Evolutionary conservation across 2,888 invertebrate species (phyloP).

Genomic region (Pristionchus maxplancki): DNA sequence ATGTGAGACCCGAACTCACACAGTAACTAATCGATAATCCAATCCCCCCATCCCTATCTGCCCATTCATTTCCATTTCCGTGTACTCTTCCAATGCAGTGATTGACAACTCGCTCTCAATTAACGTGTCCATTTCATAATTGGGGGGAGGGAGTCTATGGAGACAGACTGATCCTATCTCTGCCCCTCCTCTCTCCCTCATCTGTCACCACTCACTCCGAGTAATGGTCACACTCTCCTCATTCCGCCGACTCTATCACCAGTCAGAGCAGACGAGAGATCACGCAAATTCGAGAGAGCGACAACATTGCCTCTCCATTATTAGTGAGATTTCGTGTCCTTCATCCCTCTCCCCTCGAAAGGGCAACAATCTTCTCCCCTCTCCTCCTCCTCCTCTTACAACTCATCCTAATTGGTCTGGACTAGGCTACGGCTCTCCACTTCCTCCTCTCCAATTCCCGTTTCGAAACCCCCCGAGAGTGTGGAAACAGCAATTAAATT

Average conservation of each 20-base stretch:
- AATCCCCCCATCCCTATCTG: neutral
- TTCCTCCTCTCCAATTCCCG: neutral
- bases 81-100: constrained; percentile 26
- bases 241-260: neutral
- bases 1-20: neutral
- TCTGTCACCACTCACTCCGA: constrained; percentile 7
- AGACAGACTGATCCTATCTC: constrained; percentile 8
- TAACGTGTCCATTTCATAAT: constrained; percentile 44
- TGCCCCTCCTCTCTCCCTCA: neutral
- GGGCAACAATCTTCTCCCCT: constrained; percentile 19
- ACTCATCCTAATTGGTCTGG: constrained; percentile 42
- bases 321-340: constrained; percentile 36
- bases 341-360: constrained; percentile 15
- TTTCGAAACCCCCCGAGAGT: neutral
- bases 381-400: neutral
- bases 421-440: neutral
- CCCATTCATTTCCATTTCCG: neutral
- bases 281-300: neutral
- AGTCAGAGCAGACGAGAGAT: neutral
- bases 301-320: neutral
- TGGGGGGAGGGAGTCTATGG: too few species aligned
- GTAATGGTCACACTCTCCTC: neutral
- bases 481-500: neutral
- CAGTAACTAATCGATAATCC: neutral
- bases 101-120: constrained; percentile 41